These are phyloP conservation scores for Drosophila teissieri DNA, from an alignment of 1,140 invertebrate genomes.

Conservation along the genomic window DNA sequence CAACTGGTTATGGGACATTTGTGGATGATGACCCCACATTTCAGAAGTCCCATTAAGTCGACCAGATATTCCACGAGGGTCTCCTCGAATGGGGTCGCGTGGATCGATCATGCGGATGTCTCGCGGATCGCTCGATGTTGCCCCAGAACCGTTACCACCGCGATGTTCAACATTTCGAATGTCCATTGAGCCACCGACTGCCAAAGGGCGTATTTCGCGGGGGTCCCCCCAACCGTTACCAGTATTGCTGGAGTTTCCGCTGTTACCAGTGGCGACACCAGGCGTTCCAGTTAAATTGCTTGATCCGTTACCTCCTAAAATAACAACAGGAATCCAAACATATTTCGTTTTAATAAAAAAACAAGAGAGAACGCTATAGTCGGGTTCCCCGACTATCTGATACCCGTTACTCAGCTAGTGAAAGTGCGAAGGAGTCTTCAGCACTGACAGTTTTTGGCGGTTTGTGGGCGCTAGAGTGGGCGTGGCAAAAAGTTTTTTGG, in stretches of 20 bases:
- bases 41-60: slow-evolving; percentile 86
- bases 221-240: slow-evolving; percentile 86
- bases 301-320: slow-evolving; percentile 49
- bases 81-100: slow-evolving; percentile 88
- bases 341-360: neutral
- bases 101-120: slow-evolving; percentile 86
- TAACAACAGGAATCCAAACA: neutral
- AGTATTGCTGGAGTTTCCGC: slow-evolving; percentile 41
- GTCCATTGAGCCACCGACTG: slow-evolving; percentile 58
- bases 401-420: too few relatives aligned
- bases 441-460: too few relatives aligned
- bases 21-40: slow-evolving; percentile 91
- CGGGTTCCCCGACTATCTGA: too few relatives aligned
- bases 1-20: slow-evolving; percentile 83
- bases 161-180: slow-evolving; percentile 73
- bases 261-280: slow-evolving; percentile 45
- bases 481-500: too few relatives aligned
- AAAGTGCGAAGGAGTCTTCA: too few relatives aligned
- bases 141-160: slow-evolving; percentile 84
- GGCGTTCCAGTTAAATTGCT: slow-evolving; percentile 38
- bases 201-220: slow-evolving; percentile 71
- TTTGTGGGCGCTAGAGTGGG: too few relatives aligned
- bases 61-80: slow-evolving; percentile 90
- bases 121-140: slow-evolving; percentile 86
- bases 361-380: too few relatives aligned